Evolutionary conservation across 2,888 invertebrate genomes (phyloP).

Genomic region (Fissipunctia ypsillon): DNA sequence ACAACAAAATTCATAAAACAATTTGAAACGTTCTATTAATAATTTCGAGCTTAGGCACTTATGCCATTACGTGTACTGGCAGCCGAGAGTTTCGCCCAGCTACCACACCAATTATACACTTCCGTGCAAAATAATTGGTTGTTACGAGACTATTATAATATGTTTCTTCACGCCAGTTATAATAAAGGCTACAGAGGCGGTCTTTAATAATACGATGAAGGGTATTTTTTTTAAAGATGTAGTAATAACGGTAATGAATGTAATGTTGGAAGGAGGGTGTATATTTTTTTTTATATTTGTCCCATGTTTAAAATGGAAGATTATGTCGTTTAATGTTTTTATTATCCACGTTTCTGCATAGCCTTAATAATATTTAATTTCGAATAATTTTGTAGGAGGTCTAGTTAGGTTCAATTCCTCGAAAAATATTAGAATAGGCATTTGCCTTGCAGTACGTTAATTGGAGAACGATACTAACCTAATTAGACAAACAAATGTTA

Average conservation of each 20-base stretch:
- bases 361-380: slow-evolving; percentile 9
- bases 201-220: slow-evolving; percentile 55
- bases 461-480: not conserved
- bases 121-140: slow-evolving; percentile 74
- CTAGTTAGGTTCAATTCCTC: no score
- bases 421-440: not conserved
- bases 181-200: slow-evolving; percentile 50
- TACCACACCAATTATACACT: slow-evolving; percentile 69
- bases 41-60: slow-evolving; percentile 50
- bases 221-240: not conserved
- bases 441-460: no score
- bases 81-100: slow-evolving; percentile 59
- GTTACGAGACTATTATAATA: slow-evolving; percentile 67
- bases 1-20: no score
- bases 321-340: slow-evolving; percentile 28
- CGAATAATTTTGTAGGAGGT: not conserved
- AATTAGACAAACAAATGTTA: not conserved
- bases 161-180: slow-evolving; percentile 64
- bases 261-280: not conserved
- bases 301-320: not conserved
- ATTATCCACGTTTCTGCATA: not conserved
- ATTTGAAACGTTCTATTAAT: slow-evolving; percentile 48
- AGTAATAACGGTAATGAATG: slow-evolving; percentile 10
- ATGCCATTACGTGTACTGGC: slow-evolving; percentile 37
- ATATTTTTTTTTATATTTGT: not conserved